A percentile compares a stretch with the other conserved stretches of the same genome.
Conservation (phyloP, 1,140 invertebrate genomes). For the Onthophagus taurus region DNA sequence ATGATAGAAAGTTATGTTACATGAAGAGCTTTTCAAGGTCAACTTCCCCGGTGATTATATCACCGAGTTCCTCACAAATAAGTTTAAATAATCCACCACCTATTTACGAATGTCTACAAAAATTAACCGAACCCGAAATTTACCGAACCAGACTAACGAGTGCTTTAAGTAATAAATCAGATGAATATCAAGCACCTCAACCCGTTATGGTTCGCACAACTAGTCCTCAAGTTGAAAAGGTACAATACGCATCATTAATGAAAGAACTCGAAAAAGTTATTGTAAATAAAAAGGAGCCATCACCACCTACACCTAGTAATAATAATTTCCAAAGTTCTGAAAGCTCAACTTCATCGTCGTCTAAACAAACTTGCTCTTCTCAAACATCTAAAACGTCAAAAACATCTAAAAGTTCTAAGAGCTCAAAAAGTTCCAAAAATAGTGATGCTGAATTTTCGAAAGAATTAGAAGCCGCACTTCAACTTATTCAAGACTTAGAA, state of each 20-base stretch:
- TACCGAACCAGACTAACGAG: conserved; percentile 37
- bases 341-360: conserved; percentile 22
- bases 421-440: conserved; percentile 27
- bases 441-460: conserved; percentile 40
- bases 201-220: conserved; percentile 20
- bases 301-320: conserved; percentile 26
- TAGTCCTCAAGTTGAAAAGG: conserved; percentile 31
- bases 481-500: conserved; percentile 42
- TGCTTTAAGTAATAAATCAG: conserved; percentile 26
- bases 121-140: conserved; percentile 35
- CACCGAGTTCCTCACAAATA: conserved; percentile 37
- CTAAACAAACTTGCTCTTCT: conserved; percentile 17
- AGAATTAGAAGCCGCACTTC: conserved; percentile 40
- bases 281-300: conserved; percentile 32
- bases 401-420: conserved; percentile 30
- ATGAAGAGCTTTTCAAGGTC: conserved; percentile 41
- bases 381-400: too few relatives aligned
- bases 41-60: conserved; percentile 36
- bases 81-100: conserved; percentile 32
- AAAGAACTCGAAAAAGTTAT: conserved; percentile 38
- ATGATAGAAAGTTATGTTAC: conserved; percentile 36
- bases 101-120: conserved; percentile 41
- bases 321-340: too few relatives aligned
- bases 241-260: conserved; percentile 42
- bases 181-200: conserved; percentile 32